Conservation (phyloP, 2,888 invertebrate species). For the Dicyrtomina minuta region DNA sequence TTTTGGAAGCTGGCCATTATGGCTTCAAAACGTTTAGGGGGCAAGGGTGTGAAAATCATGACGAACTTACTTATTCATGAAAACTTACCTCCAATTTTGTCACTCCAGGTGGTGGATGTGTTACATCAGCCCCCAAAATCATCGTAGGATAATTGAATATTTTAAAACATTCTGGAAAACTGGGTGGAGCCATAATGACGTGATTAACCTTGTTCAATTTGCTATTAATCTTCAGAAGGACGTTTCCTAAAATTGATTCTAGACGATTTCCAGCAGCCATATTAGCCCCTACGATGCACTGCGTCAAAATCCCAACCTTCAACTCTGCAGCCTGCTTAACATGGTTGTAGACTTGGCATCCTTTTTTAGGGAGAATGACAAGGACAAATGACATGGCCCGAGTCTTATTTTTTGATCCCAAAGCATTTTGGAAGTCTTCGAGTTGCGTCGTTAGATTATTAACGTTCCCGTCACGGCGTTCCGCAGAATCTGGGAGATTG, state of each 20-base stretch:
- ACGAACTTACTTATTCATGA: too few species aligned
- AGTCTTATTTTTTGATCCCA: not conserved
- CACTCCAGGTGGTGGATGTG: conserved; percentile 7
- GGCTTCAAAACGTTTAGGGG: too few species aligned
- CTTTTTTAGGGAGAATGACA: conserved; percentile 37
- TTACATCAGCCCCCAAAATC: conserved; percentile 60
- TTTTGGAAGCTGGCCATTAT: too few species aligned
- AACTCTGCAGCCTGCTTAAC: conserved; percentile 42
- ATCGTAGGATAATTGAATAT: conserved; percentile 55
- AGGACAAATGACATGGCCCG: conserved; percentile 30
- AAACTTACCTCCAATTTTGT: conserved; percentile 4
- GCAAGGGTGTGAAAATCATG: too few species aligned
- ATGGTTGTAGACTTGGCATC: conserved; percentile 32
- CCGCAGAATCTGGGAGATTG: not conserved
- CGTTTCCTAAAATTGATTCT: conserved; percentile 44
- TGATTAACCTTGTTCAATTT: conserved; percentile 58
- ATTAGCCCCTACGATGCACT: conserved; percentile 55
- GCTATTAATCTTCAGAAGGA: conserved; percentile 56
- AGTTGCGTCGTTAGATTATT: not conserved
- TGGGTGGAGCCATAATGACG: conserved; percentile 37
- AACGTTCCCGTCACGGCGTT: conserved; percentile 3
- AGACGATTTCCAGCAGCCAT: conserved; percentile 35
- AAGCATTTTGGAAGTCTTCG: not conserved
- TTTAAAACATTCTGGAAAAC: conserved; percentile 8
- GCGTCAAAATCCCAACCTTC: conserved; percentile 55